phyloP scores from a whole-genome alignment of 2,113 vertebrate species.

The Neodon shergylaensis region DNA sequence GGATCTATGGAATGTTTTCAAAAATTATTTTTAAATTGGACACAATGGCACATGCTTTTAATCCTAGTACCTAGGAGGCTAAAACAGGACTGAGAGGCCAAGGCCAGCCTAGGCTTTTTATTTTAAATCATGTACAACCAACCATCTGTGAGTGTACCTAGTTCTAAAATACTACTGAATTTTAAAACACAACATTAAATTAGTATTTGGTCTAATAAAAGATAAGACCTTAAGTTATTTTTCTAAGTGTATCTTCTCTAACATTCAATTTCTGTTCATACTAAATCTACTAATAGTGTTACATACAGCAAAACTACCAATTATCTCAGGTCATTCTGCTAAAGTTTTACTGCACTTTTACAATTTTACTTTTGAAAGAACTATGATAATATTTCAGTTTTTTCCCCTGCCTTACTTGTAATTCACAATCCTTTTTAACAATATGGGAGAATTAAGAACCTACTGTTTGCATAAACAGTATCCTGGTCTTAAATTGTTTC shows the following conservation, averaged over 20 bases:
- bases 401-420: neutral
- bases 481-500: neutral
- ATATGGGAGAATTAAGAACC: neutral
- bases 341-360: neutral
- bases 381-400: neutral
- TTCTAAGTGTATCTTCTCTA: neutral
- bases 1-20: constrained; percentile 38
- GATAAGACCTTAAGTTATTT: neutral
- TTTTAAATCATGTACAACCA: constrained; percentile 28
- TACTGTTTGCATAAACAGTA: neutral
- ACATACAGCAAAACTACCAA: neutral
- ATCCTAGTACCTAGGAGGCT: neutral
- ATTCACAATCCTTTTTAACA: constrained; percentile 15
- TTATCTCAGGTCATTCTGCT: constrained; percentile 8
- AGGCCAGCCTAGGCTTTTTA: neutral
- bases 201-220: constrained; percentile 39
- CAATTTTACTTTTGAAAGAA: constrained; percentile 41
- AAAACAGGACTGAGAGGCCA: neutral
- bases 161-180: constrained; percentile 24
- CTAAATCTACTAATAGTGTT: neutral
- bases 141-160: neutral
- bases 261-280: constrained; percentile 36
- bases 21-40: constrained; percentile 40
- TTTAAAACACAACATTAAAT: constrained; percentile 52
- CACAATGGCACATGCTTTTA: neutral